These are phyloP conservation scores for Discoglossus pictus DNA, from an alignment of 2,797 vertebrate genomes.

Conservation along the genomic window DNA sequence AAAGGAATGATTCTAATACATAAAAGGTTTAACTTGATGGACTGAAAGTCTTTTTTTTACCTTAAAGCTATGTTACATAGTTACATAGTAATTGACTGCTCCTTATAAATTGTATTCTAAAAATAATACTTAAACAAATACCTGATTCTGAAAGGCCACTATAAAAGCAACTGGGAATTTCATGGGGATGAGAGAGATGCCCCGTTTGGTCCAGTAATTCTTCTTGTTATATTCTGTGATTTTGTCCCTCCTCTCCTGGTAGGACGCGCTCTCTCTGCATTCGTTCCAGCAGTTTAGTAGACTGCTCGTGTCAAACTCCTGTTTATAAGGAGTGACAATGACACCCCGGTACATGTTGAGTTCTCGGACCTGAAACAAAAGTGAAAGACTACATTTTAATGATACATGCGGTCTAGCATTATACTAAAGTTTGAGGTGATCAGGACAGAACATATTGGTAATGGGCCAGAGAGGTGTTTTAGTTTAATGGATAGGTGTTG, in stretches of 20 bases:
- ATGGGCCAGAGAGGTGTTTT: too few relatives aligned
- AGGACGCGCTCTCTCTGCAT: constrained; percentile 73
- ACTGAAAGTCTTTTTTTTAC: too few relatives aligned
- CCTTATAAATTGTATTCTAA: not conserved
- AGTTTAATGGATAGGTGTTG: too few relatives aligned
- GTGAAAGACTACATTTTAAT: too few relatives aligned
- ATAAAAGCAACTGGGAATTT: constrained; percentile 81
- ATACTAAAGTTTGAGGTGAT: too few relatives aligned
- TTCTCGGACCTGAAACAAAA: constrained; percentile 78
- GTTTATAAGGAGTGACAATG: constrained; percentile 75
- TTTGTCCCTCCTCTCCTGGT: constrained; percentile 61
- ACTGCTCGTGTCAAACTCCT: constrained; percentile 75
- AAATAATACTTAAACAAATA: constrained; percentile 52
- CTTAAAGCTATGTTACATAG: too few relatives aligned
- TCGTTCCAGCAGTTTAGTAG: constrained; percentile 80
- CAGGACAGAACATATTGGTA: too few relatives aligned
- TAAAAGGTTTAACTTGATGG: too few relatives aligned
- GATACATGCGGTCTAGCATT: too few relatives aligned
- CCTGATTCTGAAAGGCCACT: constrained; percentile 79
- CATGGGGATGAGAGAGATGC: constrained; percentile 81
- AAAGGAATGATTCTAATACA: too few relatives aligned
- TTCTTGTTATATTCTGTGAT: constrained; percentile 74
- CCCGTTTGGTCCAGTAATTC: constrained; percentile 86
- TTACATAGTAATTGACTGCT: too few relatives aligned
- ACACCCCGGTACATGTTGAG: constrained; percentile 83